A percentile compares a stretch with the other conserved stretches of the same genome.
phyloP scores from a whole-genome alignment of 2,113 vertebrate species.

The Mastomys natalensis region DNA sequence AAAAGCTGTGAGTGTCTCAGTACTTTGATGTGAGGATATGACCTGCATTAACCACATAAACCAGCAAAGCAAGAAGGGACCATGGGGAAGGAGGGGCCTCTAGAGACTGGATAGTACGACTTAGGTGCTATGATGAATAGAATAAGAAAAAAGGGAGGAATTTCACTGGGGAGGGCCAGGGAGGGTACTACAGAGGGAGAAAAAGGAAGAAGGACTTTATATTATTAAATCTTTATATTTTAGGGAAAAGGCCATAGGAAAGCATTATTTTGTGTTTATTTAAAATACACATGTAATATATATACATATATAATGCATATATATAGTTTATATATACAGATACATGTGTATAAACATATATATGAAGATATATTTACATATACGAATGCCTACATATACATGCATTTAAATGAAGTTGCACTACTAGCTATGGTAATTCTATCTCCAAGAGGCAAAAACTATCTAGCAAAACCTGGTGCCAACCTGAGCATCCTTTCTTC shows the following conservation, averaged over 20 bases:
- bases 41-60: neutral
- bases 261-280: neutral
- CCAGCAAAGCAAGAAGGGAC: neutral
- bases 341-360: neutral
- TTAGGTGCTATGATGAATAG: neutral
- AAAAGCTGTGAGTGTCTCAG: neutral
- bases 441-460: neutral
- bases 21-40: neutral
- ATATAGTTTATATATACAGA: accelerated
- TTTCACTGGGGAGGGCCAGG: too few relatives aligned
- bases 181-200: neutral
- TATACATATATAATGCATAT: neutral
- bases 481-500: neutral
- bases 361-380: neutral
- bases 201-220: neutral
- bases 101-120: neutral
- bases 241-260: neutral
- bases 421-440: neutral
- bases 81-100: neutral
- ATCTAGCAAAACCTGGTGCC: neutral
- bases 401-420: neutral
- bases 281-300: neutral
- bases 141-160: neutral
- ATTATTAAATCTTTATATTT: neutral
- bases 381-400: neutral